Base-by-base conservation (phyloP, 2,113 vertebrate genomes). In the Empidonax traillii region DNA sequence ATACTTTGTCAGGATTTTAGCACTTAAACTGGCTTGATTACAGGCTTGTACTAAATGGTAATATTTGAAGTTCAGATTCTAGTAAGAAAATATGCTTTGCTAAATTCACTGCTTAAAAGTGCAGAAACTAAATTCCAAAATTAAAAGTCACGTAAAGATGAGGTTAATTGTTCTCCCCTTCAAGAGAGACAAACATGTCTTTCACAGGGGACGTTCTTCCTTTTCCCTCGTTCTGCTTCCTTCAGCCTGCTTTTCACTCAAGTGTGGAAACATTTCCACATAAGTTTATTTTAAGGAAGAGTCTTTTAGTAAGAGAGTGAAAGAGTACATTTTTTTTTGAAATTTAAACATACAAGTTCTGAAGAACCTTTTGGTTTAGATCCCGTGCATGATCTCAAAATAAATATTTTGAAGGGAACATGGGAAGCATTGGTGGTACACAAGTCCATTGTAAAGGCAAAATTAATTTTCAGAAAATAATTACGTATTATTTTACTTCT, bases 51-150 rank as follows among this genome's bases (percentile, higher is more conserved):
- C 33, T 27, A 2, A 76, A 35, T 28, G 21, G n/a, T 33, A 43
- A 22, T 56, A 63, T 11, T 59, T 47, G 51, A 85, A 85, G 52
- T 81, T 87, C 16, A 75, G 61, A 8, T 78, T 72, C 21, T 39
- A 25, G 41, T 44, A 24, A n/a, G 62, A 73, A 58, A 30, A 39
- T 3, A 3, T 0, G 0, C 21, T 11, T 49, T 77, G 41, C 6
- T 46, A 43, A 67, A 55, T 55, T 59, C 52, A 49, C 68, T 81
- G 6, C 28, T 43, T 72, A 11, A 9, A 83, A 84, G 14, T 35
- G 30, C 33, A 56, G 65, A 61, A 91, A 30, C 24, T 13, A 8
- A 82, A 37, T 72, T 75, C 16, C 52, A 44, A 0, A 55, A 23
- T 63, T 39, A 7, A 44, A 52, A 90, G 27, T 35, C 61, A 9